Base-by-base conservation (phyloP, 2,113 vertebrate species). In the Eptatretus burgeri region DNA sequence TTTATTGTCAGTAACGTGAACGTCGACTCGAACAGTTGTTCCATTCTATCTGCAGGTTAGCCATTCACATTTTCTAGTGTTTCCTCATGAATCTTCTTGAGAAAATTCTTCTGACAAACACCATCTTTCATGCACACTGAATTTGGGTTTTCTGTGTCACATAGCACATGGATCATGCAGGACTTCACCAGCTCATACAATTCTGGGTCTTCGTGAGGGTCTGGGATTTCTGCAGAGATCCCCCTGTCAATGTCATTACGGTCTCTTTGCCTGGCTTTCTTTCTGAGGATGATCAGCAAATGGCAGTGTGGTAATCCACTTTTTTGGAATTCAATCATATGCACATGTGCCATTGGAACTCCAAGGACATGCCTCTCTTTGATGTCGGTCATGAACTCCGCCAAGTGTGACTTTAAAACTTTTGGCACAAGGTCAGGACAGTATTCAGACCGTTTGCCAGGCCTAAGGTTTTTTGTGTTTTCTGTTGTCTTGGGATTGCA, bases 211-310 rank as follows among this genome's bases (percentile, higher is more conserved):
- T 56, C 7, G 7, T 56, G 2, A 14, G 53, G 53, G 53, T 56
- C 53, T 56, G 53, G 14, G 53, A 56, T 56, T 56, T 56, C 53
- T 56, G 53, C 53, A 56, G 53, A 56, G 53, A 56, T 56, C n/a
- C n/a, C n/a, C n/a, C n/a, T n/a, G n/a, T 53, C 52, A 56, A 56
- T 56, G 53, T 56, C 17, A 56, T 56, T 56, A 7, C 7, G 53
- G 53, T 56, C 14, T 56, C 53, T 56, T 56, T 5, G 7, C 27
- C 7, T 41, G 27, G 27, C 27, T 41, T 41, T 3, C 7, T 56
- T 7, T 56, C 53, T 56, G 17, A 56, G 53, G 53, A 56, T 56
- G 53, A 56, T 56, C 14, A 56, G 53, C 14, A 56, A 5, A 56
- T 56, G 53, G 14, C 53, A 56, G 53, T 56, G 53, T 56, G 7